These are phyloP conservation scores for Alca torda DNA, from an alignment of 2,797 vertebrate genomes.

Conservation along the genomic window DNA sequence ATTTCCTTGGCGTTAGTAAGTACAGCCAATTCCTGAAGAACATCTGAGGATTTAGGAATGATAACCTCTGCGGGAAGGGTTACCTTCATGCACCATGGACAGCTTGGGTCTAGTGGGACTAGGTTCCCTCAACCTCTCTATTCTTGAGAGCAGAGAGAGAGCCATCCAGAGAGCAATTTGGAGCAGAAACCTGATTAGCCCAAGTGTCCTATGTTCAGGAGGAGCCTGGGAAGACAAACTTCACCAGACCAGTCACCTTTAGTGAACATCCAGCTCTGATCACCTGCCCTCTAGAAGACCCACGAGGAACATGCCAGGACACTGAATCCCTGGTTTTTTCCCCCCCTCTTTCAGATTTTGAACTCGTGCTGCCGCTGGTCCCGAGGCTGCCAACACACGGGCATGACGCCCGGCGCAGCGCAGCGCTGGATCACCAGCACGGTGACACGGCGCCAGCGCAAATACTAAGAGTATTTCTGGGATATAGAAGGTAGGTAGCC, in stretches of 20 bases:
- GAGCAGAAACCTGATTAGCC: neutral
- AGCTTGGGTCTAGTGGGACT: neutral
- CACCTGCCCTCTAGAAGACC: neutral
- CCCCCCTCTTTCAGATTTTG: neutral
- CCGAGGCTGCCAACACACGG: neutral
- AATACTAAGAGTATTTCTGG: fast-evolving
- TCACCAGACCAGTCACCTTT: neutral
- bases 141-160: too few species aligned
- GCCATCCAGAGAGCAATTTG: neutral
- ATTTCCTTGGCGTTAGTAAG: fast-evolving
- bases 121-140: neutral
- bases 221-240: neutral
- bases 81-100: neutral
- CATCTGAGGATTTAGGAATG: neutral
- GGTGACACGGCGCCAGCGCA: fast-evolving
- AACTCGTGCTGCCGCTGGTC: neutral
- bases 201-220: neutral
- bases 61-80: neutral
- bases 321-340: fast-evolving
- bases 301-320: fast-evolving
- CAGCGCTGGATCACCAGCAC: neutral
- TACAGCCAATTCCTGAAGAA: neutral
- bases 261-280: neutral
- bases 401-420: fast-evolving
- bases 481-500: neutral